Percentiles rank a stretch among this genome's conserved stretches.
Evolutionary conservation across 1,140 invertebrate genomes (phyloP).

Genomic region (Drosophila bocki): DNA sequence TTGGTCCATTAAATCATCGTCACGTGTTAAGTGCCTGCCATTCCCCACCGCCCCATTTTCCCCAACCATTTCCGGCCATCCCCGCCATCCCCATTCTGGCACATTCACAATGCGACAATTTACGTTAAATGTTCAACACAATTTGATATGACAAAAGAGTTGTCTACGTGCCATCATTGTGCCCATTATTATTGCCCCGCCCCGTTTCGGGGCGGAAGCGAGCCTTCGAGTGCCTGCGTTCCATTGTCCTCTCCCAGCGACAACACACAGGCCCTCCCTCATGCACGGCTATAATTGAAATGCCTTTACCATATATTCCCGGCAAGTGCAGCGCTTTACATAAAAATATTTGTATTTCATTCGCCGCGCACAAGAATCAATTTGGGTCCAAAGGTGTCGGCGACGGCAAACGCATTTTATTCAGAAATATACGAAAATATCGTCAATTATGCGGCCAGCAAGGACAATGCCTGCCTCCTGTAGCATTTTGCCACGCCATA

Average conservation of each 20-base stretch:
- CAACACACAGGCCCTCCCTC: slow-evolving; percentile 8
- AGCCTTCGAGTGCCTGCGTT: slow-evolving; percentile 22
- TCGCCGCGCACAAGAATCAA: slow-evolving; percentile 62
- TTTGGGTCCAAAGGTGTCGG: slow-evolving; percentile 69
- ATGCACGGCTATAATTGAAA: slow-evolving; percentile 67
- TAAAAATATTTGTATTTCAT: slow-evolving; percentile 74
- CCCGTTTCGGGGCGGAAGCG: slow-evolving; percentile 42
- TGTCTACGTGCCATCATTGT: slow-evolving; percentile 77
- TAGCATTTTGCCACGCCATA: slow-evolving; percentile 52
- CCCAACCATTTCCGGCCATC: slow-evolving; percentile 1
- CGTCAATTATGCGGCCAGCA: slow-evolving; percentile 39
- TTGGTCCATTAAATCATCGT: slow-evolving; percentile 37
- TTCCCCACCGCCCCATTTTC: slow-evolving; percentile 5
- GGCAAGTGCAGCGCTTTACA: slow-evolving; percentile 32
- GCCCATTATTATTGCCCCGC: slow-evolving; percentile 68
- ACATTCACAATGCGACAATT: slow-evolving; percentile 72
- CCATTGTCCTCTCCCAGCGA: slow-evolving; percentile 67
- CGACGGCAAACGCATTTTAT: slow-evolving; percentile 41
- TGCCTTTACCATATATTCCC: slow-evolving; percentile 14
- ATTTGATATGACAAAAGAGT: slow-evolving; percentile 83
- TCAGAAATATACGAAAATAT: slow-evolving; percentile 12
- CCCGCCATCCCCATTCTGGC: background rate
- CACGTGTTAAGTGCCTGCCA: slow-evolving; percentile 75
- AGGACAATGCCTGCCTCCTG: slow-evolving; percentile 24
- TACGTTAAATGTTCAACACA: slow-evolving; percentile 81